phyloP scores from a whole-genome alignment of 2,888 invertebrate genomes.

The Theodoxus fluviatilis region DNA sequence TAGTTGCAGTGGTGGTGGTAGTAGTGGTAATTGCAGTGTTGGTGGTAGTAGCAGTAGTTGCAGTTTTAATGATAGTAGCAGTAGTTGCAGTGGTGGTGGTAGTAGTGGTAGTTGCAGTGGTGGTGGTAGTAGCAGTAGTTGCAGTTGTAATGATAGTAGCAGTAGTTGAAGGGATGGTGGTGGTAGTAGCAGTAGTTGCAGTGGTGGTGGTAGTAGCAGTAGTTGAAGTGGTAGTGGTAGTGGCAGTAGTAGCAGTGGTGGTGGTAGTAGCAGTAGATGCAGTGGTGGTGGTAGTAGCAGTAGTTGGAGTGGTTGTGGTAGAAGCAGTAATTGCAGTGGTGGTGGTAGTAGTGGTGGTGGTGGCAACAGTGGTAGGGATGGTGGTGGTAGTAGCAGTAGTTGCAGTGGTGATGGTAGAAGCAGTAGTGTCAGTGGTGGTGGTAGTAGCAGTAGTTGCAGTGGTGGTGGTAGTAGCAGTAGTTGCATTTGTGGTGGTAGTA shows the following conservation, averaged over 20 bases:
- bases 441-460: no score
- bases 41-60: constrained; percentile 12
- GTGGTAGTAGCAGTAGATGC: neutral
- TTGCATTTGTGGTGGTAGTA: no score
- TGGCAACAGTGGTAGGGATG: neutral
- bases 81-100: neutral
- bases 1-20: constrained; percentile 6
- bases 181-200: neutral
- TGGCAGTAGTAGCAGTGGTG: neutral
- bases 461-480: no score
- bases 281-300: no score
- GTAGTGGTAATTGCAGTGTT: constrained; percentile 6
- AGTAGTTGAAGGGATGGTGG: neutral
- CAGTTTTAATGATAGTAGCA: constrained; percentile 3
- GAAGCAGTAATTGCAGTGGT: no score
- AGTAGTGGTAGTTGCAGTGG: neutral
- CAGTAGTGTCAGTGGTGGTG: neutral
- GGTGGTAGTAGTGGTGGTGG: neutral
- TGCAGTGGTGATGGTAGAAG: neutral
- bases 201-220: neutral
- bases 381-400: neutral
- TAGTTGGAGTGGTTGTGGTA: no score
- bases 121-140: neutral
- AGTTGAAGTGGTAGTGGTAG: neutral
- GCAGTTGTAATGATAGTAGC: neutral